These are phyloP conservation scores for Rhimphoctona megacephalus DNA, from an alignment of 2,888 invertebrate genomes.

Conservation along the genomic window DNA sequence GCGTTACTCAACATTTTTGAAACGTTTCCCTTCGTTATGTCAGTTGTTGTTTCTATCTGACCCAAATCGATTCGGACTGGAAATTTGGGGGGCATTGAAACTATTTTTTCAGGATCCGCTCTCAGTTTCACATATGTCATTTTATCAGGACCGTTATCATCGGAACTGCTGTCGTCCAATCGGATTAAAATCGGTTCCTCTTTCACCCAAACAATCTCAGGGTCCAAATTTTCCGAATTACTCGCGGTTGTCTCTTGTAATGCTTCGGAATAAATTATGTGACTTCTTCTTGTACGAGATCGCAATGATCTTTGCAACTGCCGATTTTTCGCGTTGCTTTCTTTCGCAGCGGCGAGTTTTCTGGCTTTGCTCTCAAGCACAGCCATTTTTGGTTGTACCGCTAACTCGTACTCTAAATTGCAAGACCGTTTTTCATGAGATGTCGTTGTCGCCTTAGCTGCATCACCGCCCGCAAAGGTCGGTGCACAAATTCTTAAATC, in stretches of 20 bases:
- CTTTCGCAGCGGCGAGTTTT: neutral
- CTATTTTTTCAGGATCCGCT: neutral
- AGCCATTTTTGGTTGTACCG: constrained; percentile 13
- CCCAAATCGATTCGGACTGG: neutral
- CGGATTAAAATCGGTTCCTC: neutral
- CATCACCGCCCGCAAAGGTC: constrained; percentile 2
- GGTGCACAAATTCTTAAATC: neutral
- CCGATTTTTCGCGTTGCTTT: neutral
- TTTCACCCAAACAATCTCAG: neutral
- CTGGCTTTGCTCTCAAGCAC: neutral
- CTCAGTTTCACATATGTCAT: neutral
- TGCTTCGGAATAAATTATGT: neutral
- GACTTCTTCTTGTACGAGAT: neutral
- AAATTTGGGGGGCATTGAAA: neutral
- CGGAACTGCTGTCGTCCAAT: no score
- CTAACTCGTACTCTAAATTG: constrained; percentile 15
- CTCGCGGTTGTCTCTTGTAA: neutral
- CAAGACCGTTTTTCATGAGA: constrained; percentile 16
- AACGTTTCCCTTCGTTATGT: neutral
- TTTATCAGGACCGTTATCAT: neutral
- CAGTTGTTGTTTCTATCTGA: neutral
- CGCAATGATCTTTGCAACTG: constrained; percentile 11
- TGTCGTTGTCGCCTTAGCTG: neutral
- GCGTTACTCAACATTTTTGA: neutral
- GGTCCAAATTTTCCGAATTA: neutral